Percentiles rank a stretch among this genome's conserved stretches.
phyloP scores from a whole-genome alignment of 2,888 invertebrate species.

The Myopa testacea region DNA sequence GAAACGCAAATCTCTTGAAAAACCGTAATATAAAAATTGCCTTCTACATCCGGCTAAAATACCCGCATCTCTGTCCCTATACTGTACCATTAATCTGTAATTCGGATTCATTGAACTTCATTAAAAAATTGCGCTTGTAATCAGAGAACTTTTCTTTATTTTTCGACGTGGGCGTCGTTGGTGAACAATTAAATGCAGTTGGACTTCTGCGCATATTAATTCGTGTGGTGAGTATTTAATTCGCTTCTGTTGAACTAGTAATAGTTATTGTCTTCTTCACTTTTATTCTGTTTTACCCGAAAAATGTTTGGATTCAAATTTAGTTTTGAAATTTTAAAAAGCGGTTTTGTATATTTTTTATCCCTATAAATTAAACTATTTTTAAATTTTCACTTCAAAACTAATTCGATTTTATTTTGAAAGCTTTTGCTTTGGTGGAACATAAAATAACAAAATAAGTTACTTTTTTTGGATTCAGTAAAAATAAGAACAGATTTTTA shows the following conservation, averaged over 20 bases:
- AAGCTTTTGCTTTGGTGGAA: slow-evolving; percentile 2
- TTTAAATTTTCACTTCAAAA: slow-evolving; percentile 33
- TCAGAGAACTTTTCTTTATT: slow-evolving; percentile 35
- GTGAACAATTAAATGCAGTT: slow-evolving; percentile 6
- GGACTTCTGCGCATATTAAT: slow-evolving; percentile 28
- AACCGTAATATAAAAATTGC: not conserved
- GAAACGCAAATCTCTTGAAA: not conserved
- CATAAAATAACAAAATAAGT: not conserved
- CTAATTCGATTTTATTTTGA: slow-evolving; percentile 29
- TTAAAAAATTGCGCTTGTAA: slow-evolving; percentile 38
- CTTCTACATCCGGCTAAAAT: too few species aligned
- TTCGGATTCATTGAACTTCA: slow-evolving; percentile 39
- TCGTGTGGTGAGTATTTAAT: not conserved
- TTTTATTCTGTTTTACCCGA: not conserved
- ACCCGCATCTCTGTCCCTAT: not conserved
- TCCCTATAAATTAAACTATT: slow-evolving; percentile 17
- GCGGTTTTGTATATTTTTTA: slow-evolving; percentile 21
- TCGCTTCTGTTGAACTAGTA: not conserved
- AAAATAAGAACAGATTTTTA: not conserved
- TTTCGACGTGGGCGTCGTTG: slow-evolving; percentile 9
- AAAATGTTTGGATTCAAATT: slow-evolving; percentile 21
- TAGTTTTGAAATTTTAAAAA: slow-evolving; percentile 23
- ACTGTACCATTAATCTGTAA: slow-evolving; percentile 33
- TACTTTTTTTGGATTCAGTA: not conserved
- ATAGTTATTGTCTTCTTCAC: not conserved